Base-by-base conservation (phyloP, 2,797 vertebrate species). In the Phrynocephalus forsythii region DNA sequence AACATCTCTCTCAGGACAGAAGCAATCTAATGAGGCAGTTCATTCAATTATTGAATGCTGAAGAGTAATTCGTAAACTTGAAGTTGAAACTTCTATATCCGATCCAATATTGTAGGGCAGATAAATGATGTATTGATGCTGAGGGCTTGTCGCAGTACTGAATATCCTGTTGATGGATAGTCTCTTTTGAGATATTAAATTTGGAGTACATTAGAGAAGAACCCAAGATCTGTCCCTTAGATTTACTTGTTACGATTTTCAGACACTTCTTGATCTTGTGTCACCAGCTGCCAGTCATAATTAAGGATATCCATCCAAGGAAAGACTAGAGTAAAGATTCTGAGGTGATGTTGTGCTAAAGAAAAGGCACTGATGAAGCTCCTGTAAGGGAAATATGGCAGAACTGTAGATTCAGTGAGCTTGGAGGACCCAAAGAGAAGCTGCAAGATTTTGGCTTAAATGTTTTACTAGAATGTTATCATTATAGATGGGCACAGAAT, bases 11-110 rank as follows among this genome's bases (percentile, higher is more conserved):
- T 80, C 88, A 86, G 90, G 48, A 83, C 73, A 81, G 72, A 90
- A 76, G 86, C 87, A 91, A 85, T 30, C 67, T 60, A 30, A 73
- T 30, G 84, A 50, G 22, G 82, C 69, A 83, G 79, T 24, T 71
- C 83, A 86, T 30, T 79, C 56, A 92, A 85, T 72, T 81, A 85
- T 80, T 63, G 75, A 2, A 88, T 83, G 30, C n/a, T 87, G 82
- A 3, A 79, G 28, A 92, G 68, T 85, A 0, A 1, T 88, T 87
- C 82, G 63, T 60, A 60, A 78, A n/a, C 73, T 83, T 75, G 73
- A 66, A 30, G 87, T 48, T 6, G 6, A 3, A 5, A 38, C 77
- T 10, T 48, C 5, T 71, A 85, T 13, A 83, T 6, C 76, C 24
- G 9, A 22, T 24, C 26, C 6, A 8, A n/a, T 44, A n/a, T 77